Evolutionary conservation across 2,797 vertebrate species (phyloP), one percentile per base, ranked within the genome.

Genomic region (Myotis daubentonii): DNA sequence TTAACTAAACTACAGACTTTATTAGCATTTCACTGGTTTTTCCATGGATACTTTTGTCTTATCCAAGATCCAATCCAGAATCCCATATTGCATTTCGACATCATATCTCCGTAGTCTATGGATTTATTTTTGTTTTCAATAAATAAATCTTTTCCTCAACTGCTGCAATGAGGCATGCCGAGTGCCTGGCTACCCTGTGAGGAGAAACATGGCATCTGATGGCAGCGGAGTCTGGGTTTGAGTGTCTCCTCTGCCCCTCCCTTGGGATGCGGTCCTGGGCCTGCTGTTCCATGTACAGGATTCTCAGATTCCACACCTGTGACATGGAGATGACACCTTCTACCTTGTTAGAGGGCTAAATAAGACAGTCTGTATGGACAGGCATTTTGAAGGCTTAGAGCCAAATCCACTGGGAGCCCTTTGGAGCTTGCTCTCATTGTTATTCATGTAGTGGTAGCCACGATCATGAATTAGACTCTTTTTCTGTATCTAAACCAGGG

Each of bases 111-210:
- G 53, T 19, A 51, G 47, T 71, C 33, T 79, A 36, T 8, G 62
- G 57, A 30, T 38, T 68, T 88, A 71, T 16, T 90, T 57, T 68
- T 92, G 71, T 85, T 90, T 82, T 71, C 28, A 60, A 82, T 91
- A 92, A 88, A 66, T 8, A 38, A 41, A 38, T 6, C 30, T 8
- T 9, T 6, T 17, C 74, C 23, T 38, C 6, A 23, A 9, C 30
- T 8, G 30, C 11, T 5, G 4, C 60, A 30, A 16, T 6, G 30
- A 38, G 79, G 4, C 3, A 25, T 15, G 20, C 30, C 17, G n/a
- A n/a, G 28, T 19, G 10, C 33, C 80, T 16, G 47, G 57, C 33
- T 30, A n/a, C 20, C 62, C 72, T 53, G 1, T 53, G 38, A 47
- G 55, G 41, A 76, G 71, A 88, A 75, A 17, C 5, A 25, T 1